Conservation (phyloP, 2,888 invertebrate genomes). For the Rhingia rostrata region DNA sequence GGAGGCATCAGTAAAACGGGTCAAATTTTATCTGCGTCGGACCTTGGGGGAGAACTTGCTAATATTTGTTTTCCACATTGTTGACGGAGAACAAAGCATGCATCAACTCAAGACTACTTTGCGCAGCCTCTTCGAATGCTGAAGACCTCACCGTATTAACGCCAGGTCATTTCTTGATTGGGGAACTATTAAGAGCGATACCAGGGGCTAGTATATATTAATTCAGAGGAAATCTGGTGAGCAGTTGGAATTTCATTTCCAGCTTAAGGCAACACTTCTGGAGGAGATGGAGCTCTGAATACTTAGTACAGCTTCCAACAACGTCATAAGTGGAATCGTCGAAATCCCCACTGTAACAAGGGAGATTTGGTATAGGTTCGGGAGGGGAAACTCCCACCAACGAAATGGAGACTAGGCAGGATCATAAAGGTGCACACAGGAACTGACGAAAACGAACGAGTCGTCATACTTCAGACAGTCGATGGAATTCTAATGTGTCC, state of each 20-base stretch:
- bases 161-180: slow-evolving; percentile 20
- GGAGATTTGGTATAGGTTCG: neutral
- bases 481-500: too few relatives aligned
- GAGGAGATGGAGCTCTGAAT: neutral
- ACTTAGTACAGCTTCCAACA: slow-evolving; percentile 12
- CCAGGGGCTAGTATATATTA: neutral
- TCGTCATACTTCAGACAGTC: too few relatives aligned
- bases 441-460: neutral
- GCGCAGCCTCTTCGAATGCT: slow-evolving; percentile 1
- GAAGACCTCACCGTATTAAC: neutral
- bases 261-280: slow-evolving; percentile 1
- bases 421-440: neutral
- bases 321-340: neutral
- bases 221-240: neutral
- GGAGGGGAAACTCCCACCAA: slow-evolving; percentile 6
- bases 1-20: slow-evolving; percentile 37
- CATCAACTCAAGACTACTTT: slow-evolving; percentile 11
- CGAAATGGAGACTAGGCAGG: slow-evolving; percentile 17
- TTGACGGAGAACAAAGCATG: slow-evolving; percentile 20
- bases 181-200: neutral
- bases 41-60: slow-evolving; percentile 2
- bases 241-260: neutral
- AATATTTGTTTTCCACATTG: slow-evolving; percentile 4
- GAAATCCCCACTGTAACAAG: neutral
- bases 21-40: slow-evolving; percentile 13